A percentile compares a stretch with the other conserved stretches of the same genome.
Evolutionary conservation across 1,140 invertebrate genomes (phyloP).

Genomic region (Elymnias hypermnestra): DNA sequence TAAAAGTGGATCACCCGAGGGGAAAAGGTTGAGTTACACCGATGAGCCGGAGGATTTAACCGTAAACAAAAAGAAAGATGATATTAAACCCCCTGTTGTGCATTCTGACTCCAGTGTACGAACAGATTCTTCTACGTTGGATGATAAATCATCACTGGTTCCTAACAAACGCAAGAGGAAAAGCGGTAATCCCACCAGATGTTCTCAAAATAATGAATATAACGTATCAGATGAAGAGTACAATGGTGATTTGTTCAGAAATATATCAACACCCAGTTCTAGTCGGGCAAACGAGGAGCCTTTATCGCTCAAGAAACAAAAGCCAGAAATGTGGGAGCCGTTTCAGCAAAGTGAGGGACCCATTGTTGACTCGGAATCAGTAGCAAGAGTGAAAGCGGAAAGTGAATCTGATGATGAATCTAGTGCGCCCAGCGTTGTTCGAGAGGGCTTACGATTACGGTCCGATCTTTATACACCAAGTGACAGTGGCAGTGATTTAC

Average conservation of each 20-base stretch:
- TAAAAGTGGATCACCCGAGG: conserved; percentile 28
- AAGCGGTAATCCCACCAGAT: conserved; percentile 91
- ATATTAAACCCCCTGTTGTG: conserved; percentile 38
- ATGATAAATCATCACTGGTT: conserved; percentile 66
- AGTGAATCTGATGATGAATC: conserved; percentile 69
- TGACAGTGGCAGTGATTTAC: conserved; percentile 68
- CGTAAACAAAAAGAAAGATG: conserved; percentile 80
- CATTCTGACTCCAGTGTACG: conserved; percentile 58
- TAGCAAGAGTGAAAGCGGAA: conserved; percentile 58
- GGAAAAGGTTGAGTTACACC: conserved; percentile 52
- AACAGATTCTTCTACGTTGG: conserved; percentile 56
- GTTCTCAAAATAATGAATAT: conserved; percentile 81
- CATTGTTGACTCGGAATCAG: conserved; percentile 54
- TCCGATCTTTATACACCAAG: conserved; percentile 72
- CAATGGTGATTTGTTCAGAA: conserved; percentile 72
- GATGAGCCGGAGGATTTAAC: conserved; percentile 82
- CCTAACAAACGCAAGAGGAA: conserved; percentile 87
- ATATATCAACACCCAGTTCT: conserved; percentile 50
- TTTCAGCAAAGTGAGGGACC: conserved; percentile 62
- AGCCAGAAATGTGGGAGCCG: conserved; percentile 61
- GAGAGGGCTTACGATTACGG: conserved; percentile 65
- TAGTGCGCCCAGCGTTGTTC: conserved; percentile 60
- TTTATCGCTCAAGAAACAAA: conserved; percentile 78
- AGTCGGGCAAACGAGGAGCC: conserved; percentile 70
- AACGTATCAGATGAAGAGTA: conserved; percentile 79